Evolutionary conservation across 2,888 invertebrate genomes (phyloP), one percentile per base, ranked within the genome.

Genomic region (Neoscelio sp.): DNA sequence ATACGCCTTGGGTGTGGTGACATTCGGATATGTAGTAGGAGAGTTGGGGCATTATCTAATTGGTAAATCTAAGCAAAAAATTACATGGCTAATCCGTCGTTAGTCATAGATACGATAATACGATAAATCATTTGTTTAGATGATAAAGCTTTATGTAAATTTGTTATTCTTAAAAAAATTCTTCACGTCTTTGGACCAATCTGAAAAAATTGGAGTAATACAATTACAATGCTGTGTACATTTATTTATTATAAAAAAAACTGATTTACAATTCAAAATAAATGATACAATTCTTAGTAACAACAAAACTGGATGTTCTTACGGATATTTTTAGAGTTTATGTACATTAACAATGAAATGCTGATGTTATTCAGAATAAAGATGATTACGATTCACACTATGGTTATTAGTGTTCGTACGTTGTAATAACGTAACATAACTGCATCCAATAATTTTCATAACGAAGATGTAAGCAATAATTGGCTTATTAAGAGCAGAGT

Each of bases 1-100:
- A 87, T 96, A 96, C 89, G 96, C 95, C 80, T 91, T 97, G 85
- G 95, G 93, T 18, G 91, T 97, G 80, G 94, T 97, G 74, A 96
- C 96, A 56, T 90, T 96, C 58, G 96, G 96, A 78, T 97, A 97
- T 90, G 94, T 97, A 74, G 92, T 97, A 15, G 97, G 96, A 10
- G 97, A 97, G 89, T 91, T 97, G 80, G 97, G 97, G 20, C 97
- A 97, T 90, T 97, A 96, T 90, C 92, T 97, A 79, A 96, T 97
- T 83, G 96, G 96, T 91, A 85, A 91, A 91, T 75, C 17, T 6
- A 1, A 4, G 12, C 15, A 60, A 54, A 68, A 48, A 74, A 15
- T 20, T 7, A n/a, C 42, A 12, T 4, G 15, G 17, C 10, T n/a
- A 8, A 58, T 58, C 8, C 17, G 17, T 18, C n/a, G n/a, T n/a